Conservation (phyloP, 2,797 vertebrate genomes). For the Falco concolor region DNA sequence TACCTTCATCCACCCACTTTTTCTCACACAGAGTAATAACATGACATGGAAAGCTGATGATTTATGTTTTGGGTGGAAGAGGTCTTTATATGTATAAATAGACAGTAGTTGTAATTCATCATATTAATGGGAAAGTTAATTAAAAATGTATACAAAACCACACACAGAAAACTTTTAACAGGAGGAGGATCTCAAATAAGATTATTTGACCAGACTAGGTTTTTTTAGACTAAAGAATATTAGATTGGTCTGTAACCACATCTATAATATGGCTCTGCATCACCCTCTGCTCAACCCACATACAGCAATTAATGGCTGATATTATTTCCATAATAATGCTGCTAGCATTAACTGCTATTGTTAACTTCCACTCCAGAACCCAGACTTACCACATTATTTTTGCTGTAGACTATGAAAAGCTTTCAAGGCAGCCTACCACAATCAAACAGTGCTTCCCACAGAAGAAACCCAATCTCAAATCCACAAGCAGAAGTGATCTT, state of each 20-base stretch:
- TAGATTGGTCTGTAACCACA: not conserved
- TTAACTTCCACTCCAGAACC: not conserved
- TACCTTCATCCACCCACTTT: not conserved
- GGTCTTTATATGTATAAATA: not conserved
- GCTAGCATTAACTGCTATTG: not conserved
- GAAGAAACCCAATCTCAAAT: not conserved
- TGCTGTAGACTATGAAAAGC: not conserved
- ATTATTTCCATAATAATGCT: not conserved
- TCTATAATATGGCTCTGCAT: not conserved
- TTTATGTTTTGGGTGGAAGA: not conserved
- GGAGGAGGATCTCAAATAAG: not conserved
- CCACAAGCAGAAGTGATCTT: not conserved
- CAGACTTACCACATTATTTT: not conserved
- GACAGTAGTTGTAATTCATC: not conserved
- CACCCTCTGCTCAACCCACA: not conserved
- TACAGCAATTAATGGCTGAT: not conserved
- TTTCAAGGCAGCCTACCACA: not conserved
- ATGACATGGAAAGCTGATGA: not conserved
- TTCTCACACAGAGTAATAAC: not conserved
- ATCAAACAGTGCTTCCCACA: not conserved
- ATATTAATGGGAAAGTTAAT: not conserved
- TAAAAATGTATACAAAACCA: not conserved
- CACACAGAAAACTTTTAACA: not conserved
- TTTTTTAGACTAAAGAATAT: not conserved
- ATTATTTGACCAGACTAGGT: no score